Evolutionary conservation across 92 coral and sea anemone genomes (phyloP), one percentile per base, ranked within the genome.

Genomic region (Phymanthus crucifer): DNA sequence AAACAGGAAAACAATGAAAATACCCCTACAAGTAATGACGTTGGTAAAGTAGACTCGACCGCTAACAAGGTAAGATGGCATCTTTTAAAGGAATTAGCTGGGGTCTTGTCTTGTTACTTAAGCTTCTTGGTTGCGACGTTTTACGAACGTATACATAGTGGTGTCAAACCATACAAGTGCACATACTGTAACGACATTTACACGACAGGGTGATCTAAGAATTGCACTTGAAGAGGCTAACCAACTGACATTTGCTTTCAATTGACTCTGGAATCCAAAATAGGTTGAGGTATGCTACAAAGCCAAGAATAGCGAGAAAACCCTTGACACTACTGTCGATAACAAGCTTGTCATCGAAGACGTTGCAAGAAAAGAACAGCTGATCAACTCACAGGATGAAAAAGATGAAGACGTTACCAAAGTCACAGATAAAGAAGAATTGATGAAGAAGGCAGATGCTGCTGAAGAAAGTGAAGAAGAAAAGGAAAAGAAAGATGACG

Each of bases 401-500:
- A 17, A n/a, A 40, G 1, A 54, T 0, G 17, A 36, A 73, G 46
- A 78, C 31, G 18, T 64, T 31, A 45, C 40, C 11, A 27, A 38
- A 32, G 80, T 33, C 31, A 24, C 16, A 12, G 27, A 9, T n/a
- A 50, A 45, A 27, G 26, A 56, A 38, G 43, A 56, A 37, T 36
- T 23, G 26, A 52, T 3, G 1, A 70, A 70, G 45, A 13, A 70
- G 21, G 21, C 3, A 40, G 27, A 54, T 54, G 64, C 14, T 19
- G 7, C 21, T 34, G 74, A 70, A 70, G 35, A 77, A 50, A 58
- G 72, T 47, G 71, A 66, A 40, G 74, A 66, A 78, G 83, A 79
- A 45, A 79, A 79, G 31, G 83, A 77, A 33, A 77, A 77, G 57
- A 64, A 77, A 58, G 81, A 77, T 19, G 72, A 77, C 1, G 81